These are phyloP conservation scores for Drosophila sturtevanti DNA, from an alignment of 1,140 invertebrate genomes.

Conservation along the genomic window DNA sequence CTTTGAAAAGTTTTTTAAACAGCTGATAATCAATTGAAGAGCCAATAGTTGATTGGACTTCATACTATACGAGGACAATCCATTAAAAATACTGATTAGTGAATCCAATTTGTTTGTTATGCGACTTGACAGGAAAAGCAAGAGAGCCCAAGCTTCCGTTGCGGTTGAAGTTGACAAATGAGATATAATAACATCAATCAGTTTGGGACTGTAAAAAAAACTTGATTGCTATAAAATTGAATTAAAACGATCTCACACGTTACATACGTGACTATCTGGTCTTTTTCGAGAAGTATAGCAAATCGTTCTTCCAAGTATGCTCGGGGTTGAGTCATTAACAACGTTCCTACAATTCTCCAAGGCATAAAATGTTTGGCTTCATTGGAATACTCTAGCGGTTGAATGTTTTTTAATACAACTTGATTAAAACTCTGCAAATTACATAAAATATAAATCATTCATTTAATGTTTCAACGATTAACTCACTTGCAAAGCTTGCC, in stretches of 20 bases:
- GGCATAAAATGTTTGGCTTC: constrained; percentile 72
- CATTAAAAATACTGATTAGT: constrained; percentile 61
- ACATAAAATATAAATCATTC: not conserved
- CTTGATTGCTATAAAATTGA: not conserved
- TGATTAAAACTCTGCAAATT: constrained; percentile 65
- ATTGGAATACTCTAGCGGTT: constrained; percentile 69
- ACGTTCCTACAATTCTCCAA: constrained; percentile 73
- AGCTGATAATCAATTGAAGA: constrained; percentile 56
- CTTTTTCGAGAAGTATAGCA: constrained; percentile 40
- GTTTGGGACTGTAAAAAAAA: constrained; percentile 45
- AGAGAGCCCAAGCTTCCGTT: constrained; percentile 75
- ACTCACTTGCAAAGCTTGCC: constrained; percentile 61
- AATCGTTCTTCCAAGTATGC: constrained; percentile 66
- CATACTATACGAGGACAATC: constrained; percentile 65
- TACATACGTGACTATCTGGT: constrained; percentile 52
- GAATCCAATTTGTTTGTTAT: constrained; percentile 75
- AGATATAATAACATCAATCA: constrained; percentile 69
- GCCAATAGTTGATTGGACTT: constrained; percentile 63
- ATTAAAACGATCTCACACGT: not conserved
- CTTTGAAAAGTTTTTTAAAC: constrained; percentile 61
- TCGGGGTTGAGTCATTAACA: constrained; percentile 60
- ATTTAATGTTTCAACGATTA: not conserved
- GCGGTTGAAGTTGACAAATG: constrained; percentile 72
- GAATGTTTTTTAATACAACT: constrained; percentile 58
- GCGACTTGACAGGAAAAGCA: constrained; percentile 63